Percentiles rank a stretch among this genome's conserved stretches.
These are phyloP conservation scores for Rhipidura dahli DNA, from an alignment of 2,113 vertebrate species.

Conservation along the genomic window DNA sequence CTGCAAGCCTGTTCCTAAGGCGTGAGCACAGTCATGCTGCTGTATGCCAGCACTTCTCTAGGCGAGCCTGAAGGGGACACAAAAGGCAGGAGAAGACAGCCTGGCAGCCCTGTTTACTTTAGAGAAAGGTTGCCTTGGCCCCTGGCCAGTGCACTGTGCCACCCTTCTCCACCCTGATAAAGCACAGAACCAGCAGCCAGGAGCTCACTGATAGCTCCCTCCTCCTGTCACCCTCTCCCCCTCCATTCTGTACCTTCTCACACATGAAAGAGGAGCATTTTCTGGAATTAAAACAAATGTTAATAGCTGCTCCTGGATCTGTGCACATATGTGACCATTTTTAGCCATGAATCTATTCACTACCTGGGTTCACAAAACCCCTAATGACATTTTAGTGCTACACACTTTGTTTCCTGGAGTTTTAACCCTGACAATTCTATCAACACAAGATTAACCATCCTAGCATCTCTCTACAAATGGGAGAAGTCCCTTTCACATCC, in stretches of 20 bases:
- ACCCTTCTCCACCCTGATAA: background rate
- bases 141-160: background rate
- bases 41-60: background rate
- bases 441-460: background rate
- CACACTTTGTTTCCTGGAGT: background rate
- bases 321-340: background rate
- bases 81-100: background rate
- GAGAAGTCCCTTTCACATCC: background rate
- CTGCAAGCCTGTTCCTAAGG: background rate
- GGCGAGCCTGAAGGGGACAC: background rate
- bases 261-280: background rate
- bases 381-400: background rate
- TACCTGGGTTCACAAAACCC: background rate
- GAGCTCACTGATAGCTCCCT: background rate
- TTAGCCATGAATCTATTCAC: background rate
- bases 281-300: background rate
- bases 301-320: background rate
- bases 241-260: background rate
- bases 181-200: background rate
- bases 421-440: background rate
- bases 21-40: accelerated
- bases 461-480: background rate
- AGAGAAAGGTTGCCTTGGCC: background rate
- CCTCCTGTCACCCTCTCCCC: background rate
- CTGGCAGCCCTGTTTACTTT: background rate